Evolutionary conservation across 2,888 invertebrate genomes (phyloP), one percentile per base, ranked within the genome.

Genomic region (Plemyria rubiginata): DNA sequence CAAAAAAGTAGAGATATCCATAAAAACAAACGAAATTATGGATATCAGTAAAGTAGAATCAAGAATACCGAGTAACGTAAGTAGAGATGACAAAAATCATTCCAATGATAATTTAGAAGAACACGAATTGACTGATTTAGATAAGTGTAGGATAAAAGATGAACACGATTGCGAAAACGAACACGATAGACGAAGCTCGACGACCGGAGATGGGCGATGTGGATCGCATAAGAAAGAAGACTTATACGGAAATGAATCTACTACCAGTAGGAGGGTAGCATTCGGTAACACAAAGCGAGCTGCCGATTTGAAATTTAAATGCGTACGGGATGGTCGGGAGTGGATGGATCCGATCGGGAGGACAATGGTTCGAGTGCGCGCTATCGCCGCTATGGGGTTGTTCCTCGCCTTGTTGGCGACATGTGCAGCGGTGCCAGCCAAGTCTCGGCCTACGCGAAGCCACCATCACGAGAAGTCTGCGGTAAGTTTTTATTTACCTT

Each of bases 251-350:
- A 85, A 85, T 78, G 84, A 84, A 87, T 85, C 84, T 81, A 86
- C 87, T 83, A 84, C 76, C 70, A 82, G 38, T 38, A 54, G 82
- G 79, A 86, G 85, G 82, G 81, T 84, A 77, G 78, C 80, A 83
- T 82, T 86, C 82, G 81, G 87, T 75, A 74, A 78, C 71, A 76
- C 79, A 85, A 87, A 84, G 79, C 82, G 73, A 72, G 79, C 85
- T 81, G 82, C 80, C 76, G 72, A 88, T 90, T 87, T 89, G 79
- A 88, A 91, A 86, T 89, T 87, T 78, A 88, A 88, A 92, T 89
- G 79, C 78, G 78, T 72, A 67, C 77, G 79, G 77, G 79, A 81
- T 81, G 77, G 79, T 73, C 82, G 77, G 56, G 60, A 48, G 77
- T 81, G 83, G 79, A 81, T 77, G 77, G 78, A 80, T 76, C 74